Conservation (phyloP, 1,140 invertebrate species). For the Drosophila takahashii region DNA sequence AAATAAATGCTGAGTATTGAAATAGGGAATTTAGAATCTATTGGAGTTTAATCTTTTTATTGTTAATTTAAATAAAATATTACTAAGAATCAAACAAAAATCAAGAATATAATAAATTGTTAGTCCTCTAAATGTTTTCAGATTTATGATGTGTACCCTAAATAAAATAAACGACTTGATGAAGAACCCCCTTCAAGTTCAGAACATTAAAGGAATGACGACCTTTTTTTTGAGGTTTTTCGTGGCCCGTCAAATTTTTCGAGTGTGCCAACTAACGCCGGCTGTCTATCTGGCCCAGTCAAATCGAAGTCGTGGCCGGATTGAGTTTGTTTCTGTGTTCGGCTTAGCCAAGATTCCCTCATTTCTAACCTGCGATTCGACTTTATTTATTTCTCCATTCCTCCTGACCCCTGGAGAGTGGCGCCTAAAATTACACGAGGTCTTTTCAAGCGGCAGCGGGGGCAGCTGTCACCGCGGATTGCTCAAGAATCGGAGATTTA, state of each 20-base stretch:
- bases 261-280: conserved; percentile 47
- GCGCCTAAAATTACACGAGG: conserved; percentile 69
- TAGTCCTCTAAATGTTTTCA: no score
- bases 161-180: background rate
- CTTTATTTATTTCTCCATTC: conserved; percentile 41
- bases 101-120: no score
- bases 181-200: background rate
- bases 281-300: conserved; percentile 71
- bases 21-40: no score
- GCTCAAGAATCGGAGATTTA: conserved; percentile 51
- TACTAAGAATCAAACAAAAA: no score
- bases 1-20: no score
- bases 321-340: conserved; percentile 57
- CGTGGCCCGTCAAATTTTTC: background rate
- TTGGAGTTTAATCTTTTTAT: no score
- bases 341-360: conserved; percentile 42
- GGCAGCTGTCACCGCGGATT: conserved; percentile 43
- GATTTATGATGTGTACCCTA: conserved; percentile 54
- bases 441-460: background rate
- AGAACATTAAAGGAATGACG: background rate
- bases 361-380: conserved; percentile 54
- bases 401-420: conserved; percentile 70
- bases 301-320: conserved; percentile 77
- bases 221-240: background rate
- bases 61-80: no score